These are phyloP conservation scores for Eutrigla gurnardus DNA, from an alignment of 2,797 vertebrate species.

Conservation along the genomic window DNA sequence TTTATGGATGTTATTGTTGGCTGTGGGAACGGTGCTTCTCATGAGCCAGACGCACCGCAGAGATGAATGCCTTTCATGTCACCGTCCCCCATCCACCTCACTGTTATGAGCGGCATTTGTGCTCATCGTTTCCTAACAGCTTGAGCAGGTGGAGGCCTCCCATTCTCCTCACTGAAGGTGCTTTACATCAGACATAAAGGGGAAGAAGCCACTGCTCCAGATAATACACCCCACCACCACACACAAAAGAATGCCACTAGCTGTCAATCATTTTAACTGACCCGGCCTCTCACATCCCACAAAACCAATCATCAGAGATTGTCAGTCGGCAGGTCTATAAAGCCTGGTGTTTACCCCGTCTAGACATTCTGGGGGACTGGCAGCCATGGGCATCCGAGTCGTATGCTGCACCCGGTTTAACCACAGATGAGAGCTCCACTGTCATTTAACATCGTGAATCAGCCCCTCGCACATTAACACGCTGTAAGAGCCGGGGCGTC, in stretches of 20 bases:
- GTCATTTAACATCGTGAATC: slow-evolving; percentile 78
- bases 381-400: slow-evolving; percentile 67
- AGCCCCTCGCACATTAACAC: slow-evolving; percentile 54
- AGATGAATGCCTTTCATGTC: slow-evolving; percentile 51
- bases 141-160: slow-evolving; percentile 32
- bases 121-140: slow-evolving; percentile 49
- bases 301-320: slow-evolving; percentile 65
- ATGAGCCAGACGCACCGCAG: slow-evolving; percentile 29
- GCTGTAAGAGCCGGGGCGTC: slow-evolving; percentile 26
- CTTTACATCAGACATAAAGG: slow-evolving; percentile 37
- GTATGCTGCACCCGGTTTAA: slow-evolving; percentile 67
- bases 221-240: slow-evolving; percentile 20
- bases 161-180: not conserved
- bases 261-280: slow-evolving; percentile 69
- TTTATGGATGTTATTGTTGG: slow-evolving; percentile 67
- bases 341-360: slow-evolving; percentile 76
- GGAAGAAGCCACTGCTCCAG: slow-evolving; percentile 24
- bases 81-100: slow-evolving; percentile 35
- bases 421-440: slow-evolving; percentile 74
- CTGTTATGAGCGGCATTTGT: slow-evolving; percentile 53
- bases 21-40: slow-evolving; percentile 48
- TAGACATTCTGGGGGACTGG: slow-evolving; percentile 75
- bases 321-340: slow-evolving; percentile 71
- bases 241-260: slow-evolving; percentile 34
- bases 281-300: slow-evolving; percentile 45